Conservation (phyloP, 1,140 invertebrate species). For the Scaptomyza montana region DNA sequence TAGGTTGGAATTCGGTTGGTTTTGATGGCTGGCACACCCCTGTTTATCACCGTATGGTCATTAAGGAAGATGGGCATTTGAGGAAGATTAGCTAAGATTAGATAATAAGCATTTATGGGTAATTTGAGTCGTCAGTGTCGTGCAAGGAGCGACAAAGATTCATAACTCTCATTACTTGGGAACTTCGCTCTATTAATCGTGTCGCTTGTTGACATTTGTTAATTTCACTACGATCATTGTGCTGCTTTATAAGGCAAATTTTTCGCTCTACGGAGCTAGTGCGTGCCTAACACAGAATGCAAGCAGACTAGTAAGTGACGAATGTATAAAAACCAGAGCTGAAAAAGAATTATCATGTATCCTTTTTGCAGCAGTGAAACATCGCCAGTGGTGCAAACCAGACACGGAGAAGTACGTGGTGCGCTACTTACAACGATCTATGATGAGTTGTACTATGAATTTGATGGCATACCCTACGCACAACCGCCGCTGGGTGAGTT, state of each 20-base stretch:
- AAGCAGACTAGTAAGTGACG: slow-evolving; percentile 36
- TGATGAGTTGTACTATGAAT: slow-evolving; percentile 64
- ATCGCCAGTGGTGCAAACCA: slow-evolving; percentile 54
- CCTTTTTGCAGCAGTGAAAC: slow-evolving; percentile 28
- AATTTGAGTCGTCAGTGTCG: no score
- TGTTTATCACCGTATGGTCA: no score
- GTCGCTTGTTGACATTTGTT: background rate
- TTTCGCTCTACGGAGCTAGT: slow-evolving; percentile 8
- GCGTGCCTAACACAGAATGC: slow-evolving; percentile 25
- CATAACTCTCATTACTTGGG: background rate
- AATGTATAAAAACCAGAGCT: background rate
- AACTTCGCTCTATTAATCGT: background rate
- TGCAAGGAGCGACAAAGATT: no score
- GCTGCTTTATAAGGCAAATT: background rate
- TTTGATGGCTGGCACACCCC: no score
- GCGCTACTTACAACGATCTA: slow-evolving; percentile 38
- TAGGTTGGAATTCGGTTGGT: no score
- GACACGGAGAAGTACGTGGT: slow-evolving; percentile 62
- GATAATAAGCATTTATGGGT: no score
- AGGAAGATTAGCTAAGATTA: no score
- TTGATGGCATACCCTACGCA: slow-evolving; percentile 84
- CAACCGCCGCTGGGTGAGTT: slow-evolving; percentile 87
- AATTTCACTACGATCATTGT: background rate
- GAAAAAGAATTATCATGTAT: background rate
- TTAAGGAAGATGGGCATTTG: no score